These are phyloP conservation scores for Temnothorax nylanderi DNA, from an alignment of 1,140 invertebrate species.

Conservation along the genomic window DNA sequence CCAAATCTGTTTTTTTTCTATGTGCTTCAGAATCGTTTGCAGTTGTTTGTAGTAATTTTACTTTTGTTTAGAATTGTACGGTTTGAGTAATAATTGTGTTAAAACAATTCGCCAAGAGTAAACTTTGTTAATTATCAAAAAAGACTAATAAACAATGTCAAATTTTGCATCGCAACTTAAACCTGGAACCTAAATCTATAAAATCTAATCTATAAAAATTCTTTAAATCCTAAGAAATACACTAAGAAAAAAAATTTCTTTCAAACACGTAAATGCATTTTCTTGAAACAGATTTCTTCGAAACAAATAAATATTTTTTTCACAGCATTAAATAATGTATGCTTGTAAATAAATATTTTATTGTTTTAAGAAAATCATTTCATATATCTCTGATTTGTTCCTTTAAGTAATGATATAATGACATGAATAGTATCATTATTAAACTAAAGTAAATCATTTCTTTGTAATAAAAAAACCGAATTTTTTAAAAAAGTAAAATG, in stretches of 20 bases:
- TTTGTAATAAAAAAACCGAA: not conserved
- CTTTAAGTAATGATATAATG: not conserved
- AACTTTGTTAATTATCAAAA: too few relatives aligned
- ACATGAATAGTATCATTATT: not conserved
- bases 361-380: not conserved
- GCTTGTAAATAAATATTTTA: not conserved
- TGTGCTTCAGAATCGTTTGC: too few relatives aligned
- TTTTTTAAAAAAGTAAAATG: not conserved
- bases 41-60: too few relatives aligned
- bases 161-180: too few relatives aligned
- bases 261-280: not conserved
- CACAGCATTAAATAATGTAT: not conserved
- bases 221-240: too few relatives aligned
- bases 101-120: too few relatives aligned
- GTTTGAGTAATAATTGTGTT: too few relatives aligned
- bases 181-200: too few relatives aligned
- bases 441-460: not conserved
- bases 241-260: not conserved
- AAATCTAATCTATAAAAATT: too few relatives aligned
- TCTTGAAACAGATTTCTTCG: not conserved
- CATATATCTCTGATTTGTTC: not conserved
- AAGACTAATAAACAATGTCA: too few relatives aligned
- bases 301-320: not conserved
- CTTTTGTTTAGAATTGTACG: too few relatives aligned
- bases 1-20: too few relatives aligned